These are phyloP conservation scores for Bombycilla garrulus DNA, from an alignment of 2,113 vertebrate species.

Conservation along the genomic window DNA sequence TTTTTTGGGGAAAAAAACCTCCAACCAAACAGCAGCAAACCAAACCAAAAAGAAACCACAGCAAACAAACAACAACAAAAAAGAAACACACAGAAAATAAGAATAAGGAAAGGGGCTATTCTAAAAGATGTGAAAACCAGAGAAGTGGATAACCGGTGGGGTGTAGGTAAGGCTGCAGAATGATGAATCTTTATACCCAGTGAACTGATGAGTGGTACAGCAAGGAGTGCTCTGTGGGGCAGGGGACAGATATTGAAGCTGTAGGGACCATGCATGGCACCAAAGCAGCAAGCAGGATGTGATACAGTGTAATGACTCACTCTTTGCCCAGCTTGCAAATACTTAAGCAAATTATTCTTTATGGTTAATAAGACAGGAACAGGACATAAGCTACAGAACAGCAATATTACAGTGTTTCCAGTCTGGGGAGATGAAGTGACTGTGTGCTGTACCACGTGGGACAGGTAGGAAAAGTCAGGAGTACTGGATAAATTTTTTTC, in stretches of 20 bases:
- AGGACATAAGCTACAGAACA: background rate
- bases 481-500: background rate
- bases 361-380: background rate
- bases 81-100: background rate
- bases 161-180: background rate
- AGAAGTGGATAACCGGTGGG: background rate
- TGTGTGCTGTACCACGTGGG: background rate
- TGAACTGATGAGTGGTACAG: background rate
- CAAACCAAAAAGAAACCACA: background rate
- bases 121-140: background rate
- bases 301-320: background rate
- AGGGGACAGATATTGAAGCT: background rate
- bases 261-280: background rate
- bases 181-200: background rate
- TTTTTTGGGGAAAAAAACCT: rapidly evolving
- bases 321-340: background rate
- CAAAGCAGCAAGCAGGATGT: background rate
- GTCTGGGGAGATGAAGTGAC: background rate
- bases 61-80: background rate
- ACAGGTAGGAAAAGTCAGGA: background rate
- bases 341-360: background rate
- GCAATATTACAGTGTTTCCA: background rate
- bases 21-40: background rate
- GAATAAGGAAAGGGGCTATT: background rate
- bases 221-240: too few species aligned